Percentiles rank a stretch among this genome's conserved stretches.
Conservation (phyloP, 2,888 invertebrate genomes). For the Trileptium ribeirensis region DNA sequence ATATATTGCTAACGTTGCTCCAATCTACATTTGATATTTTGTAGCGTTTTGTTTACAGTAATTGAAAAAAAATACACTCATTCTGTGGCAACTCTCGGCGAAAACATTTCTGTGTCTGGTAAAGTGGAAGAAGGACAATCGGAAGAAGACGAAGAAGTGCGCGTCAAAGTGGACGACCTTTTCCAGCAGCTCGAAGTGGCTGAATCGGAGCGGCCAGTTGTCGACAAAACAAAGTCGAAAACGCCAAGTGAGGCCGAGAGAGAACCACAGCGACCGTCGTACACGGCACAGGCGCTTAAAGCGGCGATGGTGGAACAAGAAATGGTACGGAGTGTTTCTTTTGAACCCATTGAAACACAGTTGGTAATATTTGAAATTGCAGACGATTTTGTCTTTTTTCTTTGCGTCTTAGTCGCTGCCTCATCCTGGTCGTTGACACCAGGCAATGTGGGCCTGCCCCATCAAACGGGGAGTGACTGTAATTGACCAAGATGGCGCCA, state of each 20-base stretch:
- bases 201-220: background rate
- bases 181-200: background rate
- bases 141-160: background rate
- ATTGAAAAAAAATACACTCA: background rate
- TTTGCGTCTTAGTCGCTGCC: background rate
- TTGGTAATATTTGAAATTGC: background rate
- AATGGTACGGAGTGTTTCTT: too few relatives aligned
- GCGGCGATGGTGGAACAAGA: background rate
- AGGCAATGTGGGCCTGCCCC: too few relatives aligned
- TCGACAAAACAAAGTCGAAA: background rate
- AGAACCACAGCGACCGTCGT: background rate
- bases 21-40: too few relatives aligned
- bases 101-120: background rate
- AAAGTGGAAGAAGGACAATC: background rate
- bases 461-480: too few relatives aligned
- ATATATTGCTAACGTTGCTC: too few relatives aligned
- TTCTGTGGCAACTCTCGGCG: background rate
- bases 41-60: background rate
- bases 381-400: background rate
- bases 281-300: background rate
- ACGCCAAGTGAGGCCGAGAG: too few relatives aligned
- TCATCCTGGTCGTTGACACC: background rate
- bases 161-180: background rate
- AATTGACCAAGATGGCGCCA: too few relatives aligned
- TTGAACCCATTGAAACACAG: too few relatives aligned